Base-by-base conservation (phyloP, 37 sponge, comb jelly and placozoan species). In the Eunapius fragilis region DNA sequence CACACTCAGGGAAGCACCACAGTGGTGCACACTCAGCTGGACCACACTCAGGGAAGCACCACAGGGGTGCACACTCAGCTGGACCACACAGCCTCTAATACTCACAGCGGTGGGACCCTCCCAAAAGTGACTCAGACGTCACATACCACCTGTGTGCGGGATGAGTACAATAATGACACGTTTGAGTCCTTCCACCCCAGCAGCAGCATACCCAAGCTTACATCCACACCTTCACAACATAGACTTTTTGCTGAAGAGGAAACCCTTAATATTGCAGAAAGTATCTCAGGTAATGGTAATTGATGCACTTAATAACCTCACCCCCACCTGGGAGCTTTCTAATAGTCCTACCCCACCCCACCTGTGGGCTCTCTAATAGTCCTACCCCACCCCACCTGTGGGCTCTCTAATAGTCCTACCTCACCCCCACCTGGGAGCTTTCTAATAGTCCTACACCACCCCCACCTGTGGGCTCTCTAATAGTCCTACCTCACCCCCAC, bases 101-200 rank as follows among this genome's bases (percentile, higher is more conserved):
- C 31, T 22, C 33, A 35, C 13, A 35, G 75, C 30, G 75, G 11
- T 75, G 30, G 75, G 23, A 35, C 76, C 32, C 76, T 19, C 76
- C 34, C 37, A 4, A 58, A 19, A 11, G 19, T 0, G 58, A 80
- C n/a, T 7, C 36, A 25, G 27, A 25, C 77, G 0, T 36, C 70
- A 68, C 76, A 69, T 25, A 22, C 45, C 38, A 75, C n/a, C n/a
- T n/a, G n/a, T 23, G 35, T 75, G 11, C 75, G 19, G 0, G 30
- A 69, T 0, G 83, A 82, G 17, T 88, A 88, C 58, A 69, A 70
- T 24, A 48, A 71, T 12, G 83, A 88, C 35, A 82, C 88, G 14
- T 88, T 88, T 32, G 88, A 82, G 83, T 32, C 80, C 23, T 13
- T 69, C 26, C 75, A 36, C 26, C 45, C 88, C 9, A 70, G 47